Percentiles rank a stretch among this genome's conserved stretches.
Conservation (phyloP, 1,140 invertebrate species). For the Prorops nasuta region DNA sequence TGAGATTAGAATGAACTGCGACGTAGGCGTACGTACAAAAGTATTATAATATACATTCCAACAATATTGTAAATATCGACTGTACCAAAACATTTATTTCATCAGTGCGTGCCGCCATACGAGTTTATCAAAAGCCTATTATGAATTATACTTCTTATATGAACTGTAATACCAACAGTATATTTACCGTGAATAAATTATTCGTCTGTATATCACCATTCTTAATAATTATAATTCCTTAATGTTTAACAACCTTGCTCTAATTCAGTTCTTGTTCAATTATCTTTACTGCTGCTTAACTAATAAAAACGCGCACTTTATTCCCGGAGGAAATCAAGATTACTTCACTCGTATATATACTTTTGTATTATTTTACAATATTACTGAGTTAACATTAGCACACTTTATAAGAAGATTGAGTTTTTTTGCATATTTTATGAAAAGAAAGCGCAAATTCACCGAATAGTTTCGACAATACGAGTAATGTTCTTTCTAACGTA, state of each 20-base stretch:
- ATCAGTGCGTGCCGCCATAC: constrained; percentile 10
- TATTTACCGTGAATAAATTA: constrained; percentile 40
- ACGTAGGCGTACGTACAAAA: constrained; percentile 14
- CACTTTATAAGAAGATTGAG: too few species aligned
- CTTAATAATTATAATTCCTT: background rate
- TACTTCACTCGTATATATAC: too few species aligned
- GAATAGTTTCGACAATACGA: too few species aligned
- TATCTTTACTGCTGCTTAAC: background rate
- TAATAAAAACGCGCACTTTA: too few species aligned
- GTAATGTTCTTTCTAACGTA: too few species aligned
- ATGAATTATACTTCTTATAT: constrained; percentile 35
- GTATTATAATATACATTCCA: background rate
- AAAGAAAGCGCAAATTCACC: too few species aligned
- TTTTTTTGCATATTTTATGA: too few species aligned
- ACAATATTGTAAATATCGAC: constrained; percentile 32
- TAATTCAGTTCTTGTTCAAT: background rate
- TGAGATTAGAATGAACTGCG: constrained; percentile 10
- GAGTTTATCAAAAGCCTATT: constrained; percentile 29
- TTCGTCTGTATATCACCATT: constrained; percentile 38
- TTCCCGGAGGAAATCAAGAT: too few species aligned
- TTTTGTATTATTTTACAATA: too few species aligned
- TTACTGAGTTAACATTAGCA: too few species aligned
- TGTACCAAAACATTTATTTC: constrained; percentile 9
- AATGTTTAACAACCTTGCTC: background rate
- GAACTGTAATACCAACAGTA: constrained; percentile 29